Evolutionary conservation across 2,797 vertebrate genomes (phyloP), one percentile per base, ranked within the genome.

Genomic region (Eospalax fontanierii): DNA sequence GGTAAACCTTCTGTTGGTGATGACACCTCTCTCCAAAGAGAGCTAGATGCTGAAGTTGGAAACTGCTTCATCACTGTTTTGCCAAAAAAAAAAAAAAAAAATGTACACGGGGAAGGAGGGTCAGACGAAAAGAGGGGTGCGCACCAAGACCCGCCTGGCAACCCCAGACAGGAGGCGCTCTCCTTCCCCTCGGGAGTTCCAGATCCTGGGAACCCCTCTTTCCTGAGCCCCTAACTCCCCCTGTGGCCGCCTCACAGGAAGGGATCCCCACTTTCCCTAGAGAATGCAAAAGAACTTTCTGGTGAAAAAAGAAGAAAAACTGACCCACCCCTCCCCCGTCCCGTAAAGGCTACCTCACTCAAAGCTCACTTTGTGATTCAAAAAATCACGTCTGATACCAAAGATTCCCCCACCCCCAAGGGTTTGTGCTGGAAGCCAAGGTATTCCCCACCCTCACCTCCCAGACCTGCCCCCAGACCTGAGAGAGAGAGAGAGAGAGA

Each of bases 371-470:
- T 99, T 99, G 99, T 99, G 99, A 99, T 99, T 99, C 99, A 99
- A 99, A 98, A 99, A 99, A 99, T 99, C 99, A 99, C 99, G 98
- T 99, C 99, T 99, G 99, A 99, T 99, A 99, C 99, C 99, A 99
- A 99, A 99, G 99, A 99, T 99, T 99, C 98, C 98, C 99, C 98
- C 98, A 35, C 98, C 98, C 98, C 99, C 99, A 99, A 99, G 98
- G 98, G 99, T 99, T 99, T 99, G 98, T 99, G 98, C 98, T 98
- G 99, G 98, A 98, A 79, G 87, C 9, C 94, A 95, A 93, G 96
- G 97, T 98, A 70, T 85, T 97, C 97, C 98, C 97, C 97, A 74
- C 28, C 57, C 38, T 61, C 70, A 59, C 35, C 54, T 28, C 54
- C 63, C 22, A 61, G 96, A 75, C 75, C n/a, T 24, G 84, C 88